These are phyloP conservation scores for Plumapathes pennacea DNA, from an alignment of 92 coral and sea anemone genomes.

Conservation along the genomic window DNA sequence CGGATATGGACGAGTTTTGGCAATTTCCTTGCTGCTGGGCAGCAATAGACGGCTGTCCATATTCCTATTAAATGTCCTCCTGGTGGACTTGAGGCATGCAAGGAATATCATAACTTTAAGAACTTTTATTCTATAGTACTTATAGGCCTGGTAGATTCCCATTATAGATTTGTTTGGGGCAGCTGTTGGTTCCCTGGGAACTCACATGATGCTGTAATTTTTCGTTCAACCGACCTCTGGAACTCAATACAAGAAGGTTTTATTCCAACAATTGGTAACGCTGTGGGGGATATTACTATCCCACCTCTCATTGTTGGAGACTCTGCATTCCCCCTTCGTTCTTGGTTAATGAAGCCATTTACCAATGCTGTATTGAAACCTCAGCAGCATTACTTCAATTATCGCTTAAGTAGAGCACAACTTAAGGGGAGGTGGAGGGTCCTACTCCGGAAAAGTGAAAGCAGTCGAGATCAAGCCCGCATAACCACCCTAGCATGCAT, in stretches of 20 bases:
- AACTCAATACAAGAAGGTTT: conserved; percentile 24
- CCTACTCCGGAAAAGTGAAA: conserved; percentile 6
- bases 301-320: conserved; percentile 37
- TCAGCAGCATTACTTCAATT: conserved; percentile 5
- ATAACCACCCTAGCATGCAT: conserved; percentile 18
- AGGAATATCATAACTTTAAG: conserved; percentile 19
- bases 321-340: conserved; percentile 26
- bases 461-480: conserved; percentile 14
- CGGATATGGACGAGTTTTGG: conserved; percentile 7
- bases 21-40: conserved; percentile 27
- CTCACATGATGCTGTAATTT: conserved; percentile 32
- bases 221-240: conserved; percentile 44
- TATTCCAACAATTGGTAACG: conserved; percentile 11
- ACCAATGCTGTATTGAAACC: conserved; percentile 11
- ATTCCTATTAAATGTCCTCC: conserved; percentile 23
- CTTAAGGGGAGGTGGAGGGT: conserved; percentile 43
- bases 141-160: conserved; percentile 18
- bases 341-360: conserved; percentile 33
- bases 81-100: conserved; percentile 14
- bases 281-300: conserved; percentile 15
- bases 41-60: conserved; percentile 34
- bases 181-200: conserved; percentile 19
- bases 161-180: conserved; percentile 18
- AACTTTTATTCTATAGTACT: conserved; percentile 8
- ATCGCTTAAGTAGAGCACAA: conserved; percentile 5